Evolutionary conservation across 2,888 invertebrate genomes (phyloP), one percentile per base, ranked within the genome.

Genomic region (Lacanobia oleracea): DNA sequence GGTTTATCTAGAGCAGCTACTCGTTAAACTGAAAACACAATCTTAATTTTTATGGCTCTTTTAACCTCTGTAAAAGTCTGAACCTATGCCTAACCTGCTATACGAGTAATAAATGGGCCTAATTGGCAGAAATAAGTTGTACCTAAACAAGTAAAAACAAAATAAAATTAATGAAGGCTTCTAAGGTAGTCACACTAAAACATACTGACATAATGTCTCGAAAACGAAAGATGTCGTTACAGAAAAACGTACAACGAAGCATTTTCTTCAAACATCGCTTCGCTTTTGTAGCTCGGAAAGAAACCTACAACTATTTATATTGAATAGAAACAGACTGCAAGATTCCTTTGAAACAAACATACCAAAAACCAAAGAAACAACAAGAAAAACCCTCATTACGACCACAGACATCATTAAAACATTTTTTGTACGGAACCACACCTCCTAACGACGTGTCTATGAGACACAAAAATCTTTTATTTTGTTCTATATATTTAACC

Each of bases 391-490:
- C 43, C 61, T 60, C 72, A 84, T 81, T 83, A 79, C 64, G 37
- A 72, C 68, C 37, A 67, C 62, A 63, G 63, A 64, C 67, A 63
- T 69, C 77, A 82, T 81, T 83, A 81, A 81, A 86, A 83, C 70
- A 69, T 67, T 80, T 86, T 81, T 78, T 87, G 68, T 88, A 86
- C 89, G 71, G 89, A 88, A 88, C 88, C 88, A 76, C 63, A 60
- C n/a, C n/a, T 43, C 51, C 48, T 77, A 82, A 79, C 69, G 82
- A 74, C 77, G 67, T 67, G 78, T 75, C 83, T 78, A 80, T 69
- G 66, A 61, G 75, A 76, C 73, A 75, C 64, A 64, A 69, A 71
- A 72, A 73, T 83, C 81, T 77, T 89, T 87, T 87, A 88, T 87
- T 88, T 86, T 88, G 88, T 75, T 86, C 87, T 67, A 83, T 75